phyloP scores from a whole-genome alignment of 2,797 vertebrate genomes.

The Fringilla coelebs region DNA sequence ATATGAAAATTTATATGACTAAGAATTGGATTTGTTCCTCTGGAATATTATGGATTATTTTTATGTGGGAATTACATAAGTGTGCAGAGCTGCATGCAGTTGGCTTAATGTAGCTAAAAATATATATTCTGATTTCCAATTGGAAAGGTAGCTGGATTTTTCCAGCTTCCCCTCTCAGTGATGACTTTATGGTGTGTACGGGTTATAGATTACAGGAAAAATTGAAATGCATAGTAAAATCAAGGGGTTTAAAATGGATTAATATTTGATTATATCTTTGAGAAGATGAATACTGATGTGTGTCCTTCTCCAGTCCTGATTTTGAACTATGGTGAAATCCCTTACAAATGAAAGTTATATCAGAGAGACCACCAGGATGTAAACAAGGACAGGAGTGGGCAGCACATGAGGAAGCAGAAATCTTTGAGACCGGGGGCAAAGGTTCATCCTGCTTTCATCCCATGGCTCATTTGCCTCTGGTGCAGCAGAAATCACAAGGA shows the following conservation, averaged over 20 bases:
- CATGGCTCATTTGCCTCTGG: neutral
- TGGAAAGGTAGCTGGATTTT: slow-evolving; percentile 70
- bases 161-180: slow-evolving; percentile 60
- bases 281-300: neutral
- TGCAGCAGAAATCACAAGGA: neutral
- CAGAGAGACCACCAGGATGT: neutral
- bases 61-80: slow-evolving; percentile 79
- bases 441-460: neutral
- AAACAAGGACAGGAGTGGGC: neutral
- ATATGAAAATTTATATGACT: slow-evolving; percentile 78
- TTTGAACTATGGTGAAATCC: neutral
- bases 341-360: neutral
- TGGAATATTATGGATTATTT: slow-evolving; percentile 81
- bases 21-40: slow-evolving; percentile 78
- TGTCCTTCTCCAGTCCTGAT: neutral
- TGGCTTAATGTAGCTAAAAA: slow-evolving; percentile 80
- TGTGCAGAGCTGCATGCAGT: slow-evolving; percentile 73
- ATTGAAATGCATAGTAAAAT: slow-evolving; percentile 59
- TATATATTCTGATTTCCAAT: slow-evolving; percentile 73
- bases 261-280: slow-evolving; percentile 42
- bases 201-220: slow-evolving; percentile 68
- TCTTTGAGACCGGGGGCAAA: slow-evolving; percentile 1
- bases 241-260: slow-evolving; percentile 50
- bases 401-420: neutral
- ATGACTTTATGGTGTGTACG: slow-evolving; percentile 67